Evolutionary conservation across 2,888 invertebrate genomes (phyloP).

Genomic region (Drosophila austrosaltans): DNA sequence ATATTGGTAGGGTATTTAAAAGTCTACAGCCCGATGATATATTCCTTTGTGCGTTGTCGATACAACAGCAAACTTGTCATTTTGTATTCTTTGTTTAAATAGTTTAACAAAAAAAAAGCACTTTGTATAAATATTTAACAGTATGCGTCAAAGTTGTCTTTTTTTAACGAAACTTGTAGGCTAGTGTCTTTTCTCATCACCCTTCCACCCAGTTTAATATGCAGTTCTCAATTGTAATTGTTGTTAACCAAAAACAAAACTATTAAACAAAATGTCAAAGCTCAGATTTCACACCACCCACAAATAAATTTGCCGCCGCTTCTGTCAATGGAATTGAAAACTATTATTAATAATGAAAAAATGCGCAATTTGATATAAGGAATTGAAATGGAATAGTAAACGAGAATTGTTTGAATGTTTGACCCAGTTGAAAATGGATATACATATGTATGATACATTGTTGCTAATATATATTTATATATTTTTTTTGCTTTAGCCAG

Average conservation of each 20-base stretch:
- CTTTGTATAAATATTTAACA: too few species aligned
- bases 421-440: constrained; percentile 1
- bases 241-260: constrained; percentile 1
- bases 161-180: not conserved
- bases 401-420: not conserved
- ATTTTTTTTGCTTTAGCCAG: constrained; percentile 26
- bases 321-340: not conserved
- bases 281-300: constrained; percentile 8
- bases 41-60: not conserved
- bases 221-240: not conserved
- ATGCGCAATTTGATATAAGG: not conserved
- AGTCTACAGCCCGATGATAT: not conserved
- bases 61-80: not conserved
- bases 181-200: not conserved
- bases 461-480: not conserved
- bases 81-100: constrained; percentile 7
- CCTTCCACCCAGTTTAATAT: too few species aligned
- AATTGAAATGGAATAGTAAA: not conserved
- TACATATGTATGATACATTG: not conserved
- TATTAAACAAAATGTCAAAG: constrained; percentile 5
- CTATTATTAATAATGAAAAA: constrained; percentile 1
- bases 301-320: not conserved
- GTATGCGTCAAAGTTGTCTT: not conserved
- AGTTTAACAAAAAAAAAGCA: not conserved
- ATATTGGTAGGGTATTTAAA: not conserved